Base-by-base conservation (phyloP, 2,797 vertebrate species). In the Enteromius fasciolatus region DNA sequence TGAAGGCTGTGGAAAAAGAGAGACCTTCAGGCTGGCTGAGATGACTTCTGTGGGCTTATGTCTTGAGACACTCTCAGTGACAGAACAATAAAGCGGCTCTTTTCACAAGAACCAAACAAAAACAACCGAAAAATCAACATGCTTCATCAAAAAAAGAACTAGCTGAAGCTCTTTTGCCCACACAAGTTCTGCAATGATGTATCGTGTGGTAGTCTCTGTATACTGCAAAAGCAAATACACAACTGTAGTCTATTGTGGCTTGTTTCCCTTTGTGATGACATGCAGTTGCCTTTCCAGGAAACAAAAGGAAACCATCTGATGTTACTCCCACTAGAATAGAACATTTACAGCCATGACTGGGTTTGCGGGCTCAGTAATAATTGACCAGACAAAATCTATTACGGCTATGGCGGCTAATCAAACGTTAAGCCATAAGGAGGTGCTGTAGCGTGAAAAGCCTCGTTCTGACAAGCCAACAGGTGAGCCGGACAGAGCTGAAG, bases 381-480 rank as follows among this genome's bases (percentile, higher is more conserved):
- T 75, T 84, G 83, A 87, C 76, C 76, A 74, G 84, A 86, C 76
- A 64, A 81, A 84, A 86, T 44, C 46, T 33, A 80, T 85, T 83
- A 83, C 5, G 14, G 68, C 28, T 23, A 39, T 2, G 50, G 80
- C 44, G 25, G 80, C 59, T 67, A 72, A 86, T 80, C 69, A 57
- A 79, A 79, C 66, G 81, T 63, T 57, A 67, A 63, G 68, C 46
- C 73, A 78, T 79, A 61, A 72, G 64, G 76, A 84, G 41, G 72
- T 52, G 39, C 59, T 74, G 67, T 84, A 80, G 76, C 82, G 31
- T 87, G 67, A 84, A 84, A 76, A 20, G 31, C 48, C 44, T 80
- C 17, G 5, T 78, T 74, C 69, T 70, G 83, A 85, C 67, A 72
- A 79, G 68, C 59, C 20, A 86, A 87, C 59, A 86, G 79, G 67